These are phyloP conservation scores for Zaprionus kolodkinae DNA, from an alignment of 1,140 invertebrate species.

Conservation along the genomic window DNA sequence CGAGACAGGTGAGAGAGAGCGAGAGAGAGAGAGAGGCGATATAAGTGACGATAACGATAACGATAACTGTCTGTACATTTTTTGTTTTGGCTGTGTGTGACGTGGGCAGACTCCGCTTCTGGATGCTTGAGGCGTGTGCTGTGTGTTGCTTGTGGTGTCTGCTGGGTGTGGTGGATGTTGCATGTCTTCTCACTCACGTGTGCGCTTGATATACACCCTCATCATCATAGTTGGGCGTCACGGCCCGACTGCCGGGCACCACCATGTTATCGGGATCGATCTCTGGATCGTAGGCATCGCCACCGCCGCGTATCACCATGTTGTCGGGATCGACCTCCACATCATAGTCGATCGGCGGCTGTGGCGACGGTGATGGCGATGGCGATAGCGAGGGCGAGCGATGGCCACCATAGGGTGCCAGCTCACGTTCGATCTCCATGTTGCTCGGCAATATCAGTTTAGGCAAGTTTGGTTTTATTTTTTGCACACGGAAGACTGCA, in stretches of 20 bases:
- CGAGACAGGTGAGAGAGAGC: constrained; percentile 57
- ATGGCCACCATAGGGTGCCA: constrained; percentile 26
- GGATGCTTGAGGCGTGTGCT: constrained; percentile 17
- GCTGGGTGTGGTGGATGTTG: constrained; percentile 14
- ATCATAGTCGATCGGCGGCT: constrained; percentile 77
- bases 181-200: constrained; percentile 77
- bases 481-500: constrained; percentile 83
- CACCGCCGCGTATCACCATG: constrained; percentile 76
- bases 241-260: constrained; percentile 77
- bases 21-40: constrained; percentile 9
- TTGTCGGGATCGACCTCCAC: constrained; percentile 83
- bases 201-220: constrained; percentile 81
- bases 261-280: constrained; percentile 83
- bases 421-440: constrained; percentile 67
- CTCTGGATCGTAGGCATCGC: constrained; percentile 72
- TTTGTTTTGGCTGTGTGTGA: constrained; percentile 36
- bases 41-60: constrained; percentile 43
- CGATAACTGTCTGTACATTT: constrained; percentile 74
- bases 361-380: constrained; percentile 76
- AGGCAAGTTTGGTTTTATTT: constrained; percentile 82
- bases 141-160: constrained; percentile 39
- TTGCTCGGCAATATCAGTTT: constrained; percentile 82
- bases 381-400: constrained; percentile 63
- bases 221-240: constrained; percentile 74
- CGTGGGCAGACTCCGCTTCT: constrained; percentile 30